These are phyloP conservation scores for Rattus rattus DNA, from an alignment of 2,113 vertebrate genomes.

Conservation along the genomic window DNA sequence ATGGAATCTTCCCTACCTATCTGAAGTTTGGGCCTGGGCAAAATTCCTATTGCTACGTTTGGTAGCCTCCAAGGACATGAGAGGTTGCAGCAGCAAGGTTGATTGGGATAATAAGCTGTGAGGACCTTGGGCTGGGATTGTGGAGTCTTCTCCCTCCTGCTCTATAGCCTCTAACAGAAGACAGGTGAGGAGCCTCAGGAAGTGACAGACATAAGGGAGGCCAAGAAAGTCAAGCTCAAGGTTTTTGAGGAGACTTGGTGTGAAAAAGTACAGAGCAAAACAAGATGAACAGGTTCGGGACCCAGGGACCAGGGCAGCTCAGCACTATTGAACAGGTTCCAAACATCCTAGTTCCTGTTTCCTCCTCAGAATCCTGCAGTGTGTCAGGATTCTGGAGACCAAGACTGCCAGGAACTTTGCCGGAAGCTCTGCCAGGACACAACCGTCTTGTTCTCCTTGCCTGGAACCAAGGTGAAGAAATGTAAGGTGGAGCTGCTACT, in stretches of 20 bases:
- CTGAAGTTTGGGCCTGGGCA: background rate
- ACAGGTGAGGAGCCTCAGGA: background rate
- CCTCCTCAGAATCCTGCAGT: no score
- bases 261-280: background rate
- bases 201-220: background rate
- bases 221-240: background rate
- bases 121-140: background rate
- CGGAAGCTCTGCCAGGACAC: background rate
- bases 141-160: background rate
- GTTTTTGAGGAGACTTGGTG: background rate
- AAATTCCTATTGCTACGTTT: background rate
- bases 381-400: no score
- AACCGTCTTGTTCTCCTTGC: background rate
- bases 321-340: background rate
- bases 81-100: background rate
- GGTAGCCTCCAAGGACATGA: background rate
- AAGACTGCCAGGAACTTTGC: background rate
- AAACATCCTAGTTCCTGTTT: background rate
- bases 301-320: background rate
- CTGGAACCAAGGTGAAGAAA: background rate
- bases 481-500: background rate
- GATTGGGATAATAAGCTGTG: background rate
- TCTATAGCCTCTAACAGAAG: background rate
- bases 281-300: background rate
- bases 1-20: background rate